A percentile compares a stretch with the other conserved stretches of the same genome.
Conservation (phyloP, 2,888 invertebrate genomes). For the Esperia sulphurella region DNA sequence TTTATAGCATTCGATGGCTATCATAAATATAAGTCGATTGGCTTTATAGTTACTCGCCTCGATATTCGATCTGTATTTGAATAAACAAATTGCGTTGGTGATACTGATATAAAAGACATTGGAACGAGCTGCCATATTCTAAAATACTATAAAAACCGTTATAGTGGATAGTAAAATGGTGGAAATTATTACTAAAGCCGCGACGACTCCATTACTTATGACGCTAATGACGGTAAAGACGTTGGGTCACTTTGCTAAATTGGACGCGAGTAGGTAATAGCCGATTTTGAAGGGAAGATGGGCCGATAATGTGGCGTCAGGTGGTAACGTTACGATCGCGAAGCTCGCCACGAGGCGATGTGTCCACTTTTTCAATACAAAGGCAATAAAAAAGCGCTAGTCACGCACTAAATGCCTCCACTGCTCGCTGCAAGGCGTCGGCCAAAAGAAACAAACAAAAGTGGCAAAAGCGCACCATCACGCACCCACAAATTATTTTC, state of each 20-base stretch:
- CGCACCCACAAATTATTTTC: constrained; percentile 73
- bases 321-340: constrained; percentile 24
- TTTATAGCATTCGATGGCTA: constrained; percentile 37
- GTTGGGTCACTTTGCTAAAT: constrained; percentile 50
- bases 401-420: constrained; percentile 72
- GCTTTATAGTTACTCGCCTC: constrained; percentile 28
- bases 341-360: constrained; percentile 15
- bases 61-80: constrained; percentile 33
- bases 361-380: constrained; percentile 67
- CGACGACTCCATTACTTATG: constrained; percentile 51
- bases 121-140: constrained; percentile 42
- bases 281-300: constrained; percentile 5
- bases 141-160: constrained; percentile 42
- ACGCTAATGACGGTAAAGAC: constrained; percentile 41
- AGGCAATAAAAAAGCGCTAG: constrained; percentile 71
- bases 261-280: constrained; percentile 26
- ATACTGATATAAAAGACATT: constrained; percentile 39
- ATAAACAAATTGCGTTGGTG: constrained; percentile 30
- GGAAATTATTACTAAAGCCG: constrained; percentile 34
- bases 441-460: constrained; percentile 73
- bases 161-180: constrained; percentile 38
- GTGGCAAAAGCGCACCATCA: constrained; percentile 69
- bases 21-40: constrained; percentile 40
- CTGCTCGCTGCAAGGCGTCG: constrained; percentile 50
- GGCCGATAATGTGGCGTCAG: constrained; percentile 38